Evolutionary conservation across 2,113 vertebrate genomes (phyloP), one percentile per base, ranked within the genome.

Genomic region (Pseudopodoces humilis): DNA sequence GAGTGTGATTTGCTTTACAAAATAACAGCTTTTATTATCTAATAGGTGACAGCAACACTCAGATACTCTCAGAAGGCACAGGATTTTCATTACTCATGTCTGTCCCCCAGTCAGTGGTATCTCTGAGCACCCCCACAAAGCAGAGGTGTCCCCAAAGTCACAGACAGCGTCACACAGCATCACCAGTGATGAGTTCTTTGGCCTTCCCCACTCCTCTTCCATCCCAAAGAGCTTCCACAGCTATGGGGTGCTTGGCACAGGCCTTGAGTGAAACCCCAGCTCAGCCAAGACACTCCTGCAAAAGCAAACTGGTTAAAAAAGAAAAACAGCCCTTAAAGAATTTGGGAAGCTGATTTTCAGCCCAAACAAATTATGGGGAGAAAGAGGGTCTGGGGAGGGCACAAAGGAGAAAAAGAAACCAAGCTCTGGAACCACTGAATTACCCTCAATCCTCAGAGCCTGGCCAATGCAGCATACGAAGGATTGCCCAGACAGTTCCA

Each of bases 151-250:
- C 20, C 25, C 5, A 10, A 2, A 58, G 23, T 13, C 71, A 4
- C 46, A 10, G 41, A 1, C 41, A 47, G 21, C 3, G 4, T 20
- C 62, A 9, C 53, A 3, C n/a, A 8, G 43, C 11, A 3, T 3
- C 5, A 11, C 0, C 2, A 3, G 13, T 0, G 11, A 13, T 0
- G 6, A 10, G 2, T 15, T 1, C 30, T 44, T 18, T 6, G 65
- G n/a, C 30, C 10, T 65, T 5, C 2, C 46, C 37, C 46, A 0
- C 5, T n/a, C 2, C 58, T 30, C 7, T 1, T 2, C 60, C 19
- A 18, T 6, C 47, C 14, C 10, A 3, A 15, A 1, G 1, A 2
- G 62, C 9, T 62, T 78, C 41, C 52, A 3, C 72, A 56, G 83
- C 64, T 6, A 25, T 4, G 52, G 21, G 56, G 46, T 4, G 56